Conservation (phyloP, 2,888 invertebrate species). For the Dichetophora obliterata region DNA sequence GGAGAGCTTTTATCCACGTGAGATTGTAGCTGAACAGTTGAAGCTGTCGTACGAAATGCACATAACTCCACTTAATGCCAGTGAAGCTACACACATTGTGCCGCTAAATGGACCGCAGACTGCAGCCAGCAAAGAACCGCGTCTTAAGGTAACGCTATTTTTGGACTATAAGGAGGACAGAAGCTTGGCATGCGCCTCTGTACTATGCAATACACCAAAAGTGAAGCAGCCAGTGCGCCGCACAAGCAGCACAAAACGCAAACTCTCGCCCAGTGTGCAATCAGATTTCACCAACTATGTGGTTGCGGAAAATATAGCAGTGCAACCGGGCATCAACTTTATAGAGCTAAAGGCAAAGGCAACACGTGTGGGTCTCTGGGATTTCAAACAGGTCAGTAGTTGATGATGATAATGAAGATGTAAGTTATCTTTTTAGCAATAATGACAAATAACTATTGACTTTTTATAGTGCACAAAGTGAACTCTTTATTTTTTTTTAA, state of each 20-base stretch:
- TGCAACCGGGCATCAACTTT: constrained; percentile 78
- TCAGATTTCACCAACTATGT: constrained; percentile 77
- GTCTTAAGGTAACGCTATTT: constrained; percentile 75
- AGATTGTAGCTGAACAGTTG: constrained; percentile 75
- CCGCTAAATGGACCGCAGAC: neutral
- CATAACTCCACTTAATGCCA: constrained; percentile 59
- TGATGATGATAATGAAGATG: neutral
- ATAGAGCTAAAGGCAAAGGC: constrained; percentile 75
- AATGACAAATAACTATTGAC: too few relatives aligned
- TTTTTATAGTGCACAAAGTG: too few relatives aligned
- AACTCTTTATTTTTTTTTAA: too few relatives aligned
- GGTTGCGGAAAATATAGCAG: constrained; percentile 69
- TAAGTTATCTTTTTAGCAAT: too few relatives aligned
- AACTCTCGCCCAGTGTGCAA: constrained; percentile 76
- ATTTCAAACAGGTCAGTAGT: constrained; percentile 75
- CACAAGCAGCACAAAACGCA: constrained; percentile 80
- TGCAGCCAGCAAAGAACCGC: constrained; percentile 51
- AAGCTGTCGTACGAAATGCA: constrained; percentile 76
- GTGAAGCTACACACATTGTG: constrained; percentile 24
- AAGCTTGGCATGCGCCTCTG: constrained; percentile 80
- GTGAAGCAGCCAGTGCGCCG: constrained; percentile 74
- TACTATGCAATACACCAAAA: constrained; percentile 79
- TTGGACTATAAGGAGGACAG: constrained; percentile 87
- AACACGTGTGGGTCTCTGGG: constrained; percentile 78
- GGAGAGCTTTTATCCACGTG: constrained; percentile 76